Conservation (phyloP, 2,888 invertebrate genomes). For the Cheilosia scutellata region DNA sequence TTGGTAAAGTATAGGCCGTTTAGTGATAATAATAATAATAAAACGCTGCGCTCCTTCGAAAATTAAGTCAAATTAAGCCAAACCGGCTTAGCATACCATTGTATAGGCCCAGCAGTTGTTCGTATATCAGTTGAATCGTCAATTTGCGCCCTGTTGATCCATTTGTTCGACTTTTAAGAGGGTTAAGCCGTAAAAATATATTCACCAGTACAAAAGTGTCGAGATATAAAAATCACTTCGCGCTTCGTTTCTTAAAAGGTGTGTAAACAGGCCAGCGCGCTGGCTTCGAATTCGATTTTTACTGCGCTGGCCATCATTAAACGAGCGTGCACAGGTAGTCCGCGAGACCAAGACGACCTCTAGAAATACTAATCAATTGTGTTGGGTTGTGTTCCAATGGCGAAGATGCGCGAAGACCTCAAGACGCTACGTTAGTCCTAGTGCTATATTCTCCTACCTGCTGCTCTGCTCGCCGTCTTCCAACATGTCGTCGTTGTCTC, state of each 20-base stretch:
- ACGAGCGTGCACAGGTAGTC: constrained; percentile 48
- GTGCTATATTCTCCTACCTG: constrained; percentile 1
- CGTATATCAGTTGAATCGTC: constrained; percentile 24
- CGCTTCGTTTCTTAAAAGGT: constrained; percentile 48
- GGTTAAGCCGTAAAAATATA: constrained; percentile 33
- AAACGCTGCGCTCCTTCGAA: background rate
- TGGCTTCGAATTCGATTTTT: constrained; percentile 36
- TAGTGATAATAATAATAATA: constrained; percentile 34
- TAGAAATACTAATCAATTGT: constrained; percentile 31
- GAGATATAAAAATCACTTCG: constrained; percentile 50
- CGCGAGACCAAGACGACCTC: constrained; percentile 25
- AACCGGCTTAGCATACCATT: constrained; percentile 38
- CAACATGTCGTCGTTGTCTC: background rate
- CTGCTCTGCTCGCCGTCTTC: background rate
- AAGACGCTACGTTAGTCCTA: background rate
- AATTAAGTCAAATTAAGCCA: constrained; percentile 42
- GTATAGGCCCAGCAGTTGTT: background rate
- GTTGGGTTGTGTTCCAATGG: background rate
- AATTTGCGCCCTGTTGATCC: constrained; percentile 40
- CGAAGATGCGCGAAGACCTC: constrained; percentile 25
- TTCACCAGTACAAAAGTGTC: constrained; percentile 22
- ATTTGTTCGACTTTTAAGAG: constrained; percentile 48
- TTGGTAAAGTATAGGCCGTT: constrained; percentile 29
- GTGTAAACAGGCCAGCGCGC: constrained; percentile 17
- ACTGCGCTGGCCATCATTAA: constrained; percentile 31